Percentiles rank a stretch among this genome's conserved stretches.
Evolutionary conservation across 2,113 vertebrate species (phyloP).

Genomic region (Passer domesticus): DNA sequence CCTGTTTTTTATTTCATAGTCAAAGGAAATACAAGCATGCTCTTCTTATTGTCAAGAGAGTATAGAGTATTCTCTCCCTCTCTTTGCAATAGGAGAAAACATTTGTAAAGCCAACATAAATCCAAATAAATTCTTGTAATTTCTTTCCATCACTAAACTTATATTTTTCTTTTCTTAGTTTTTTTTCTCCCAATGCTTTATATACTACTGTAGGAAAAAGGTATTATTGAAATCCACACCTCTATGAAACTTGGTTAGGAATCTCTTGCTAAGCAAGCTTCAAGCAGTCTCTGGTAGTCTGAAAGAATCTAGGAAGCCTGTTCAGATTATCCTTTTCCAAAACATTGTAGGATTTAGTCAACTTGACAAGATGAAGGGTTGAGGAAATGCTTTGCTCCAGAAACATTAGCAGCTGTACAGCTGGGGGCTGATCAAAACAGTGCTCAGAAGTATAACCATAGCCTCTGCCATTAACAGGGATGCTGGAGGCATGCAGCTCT

Average conservation of each 20-base stretch:
- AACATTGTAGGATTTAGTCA: slow-evolving; percentile 12
- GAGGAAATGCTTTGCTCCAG: slow-evolving; percentile 13
- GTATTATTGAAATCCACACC: background rate
- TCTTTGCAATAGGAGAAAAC: background rate
- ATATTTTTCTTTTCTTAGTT: background rate
- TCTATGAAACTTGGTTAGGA: background rate
- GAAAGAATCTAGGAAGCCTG: background rate
- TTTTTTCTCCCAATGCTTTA: background rate
- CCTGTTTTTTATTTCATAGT: background rate
- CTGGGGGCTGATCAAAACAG: background rate
- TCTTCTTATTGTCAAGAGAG: background rate
- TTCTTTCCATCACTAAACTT: background rate
- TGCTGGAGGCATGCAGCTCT: background rate
- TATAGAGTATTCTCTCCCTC: background rate
- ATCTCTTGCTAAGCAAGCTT: background rate
- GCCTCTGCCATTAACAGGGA: background rate
- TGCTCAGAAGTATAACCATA: background rate
- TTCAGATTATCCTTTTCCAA: background rate
- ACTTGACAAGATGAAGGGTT: background rate
- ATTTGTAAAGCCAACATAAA: background rate
- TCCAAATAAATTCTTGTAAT: slow-evolving; percentile 8
- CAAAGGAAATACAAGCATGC: background rate
- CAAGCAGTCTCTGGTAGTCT: background rate
- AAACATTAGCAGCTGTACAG: background rate
- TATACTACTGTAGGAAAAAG: background rate